Evolutionary conservation across 2,113 vertebrate genomes (phyloP).

Genomic region (Microtus richardsoni): DNA sequence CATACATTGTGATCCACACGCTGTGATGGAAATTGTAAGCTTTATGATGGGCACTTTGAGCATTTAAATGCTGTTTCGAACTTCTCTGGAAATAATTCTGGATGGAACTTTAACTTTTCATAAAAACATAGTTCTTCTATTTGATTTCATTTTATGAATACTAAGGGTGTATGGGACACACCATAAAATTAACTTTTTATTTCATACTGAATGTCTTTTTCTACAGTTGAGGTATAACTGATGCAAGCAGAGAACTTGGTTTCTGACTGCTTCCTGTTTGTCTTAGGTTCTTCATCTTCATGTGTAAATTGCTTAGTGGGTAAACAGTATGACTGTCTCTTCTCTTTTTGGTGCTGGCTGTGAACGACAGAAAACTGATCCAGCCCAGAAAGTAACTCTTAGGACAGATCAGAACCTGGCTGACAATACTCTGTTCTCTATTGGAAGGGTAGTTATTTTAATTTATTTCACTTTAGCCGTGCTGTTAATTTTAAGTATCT

Average conservation of each 20-base stretch:
- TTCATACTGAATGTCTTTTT: slow-evolving; percentile 33
- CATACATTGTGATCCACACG: neutral
- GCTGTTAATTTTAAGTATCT: slow-evolving; percentile 34
- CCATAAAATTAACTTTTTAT: slow-evolving; percentile 9
- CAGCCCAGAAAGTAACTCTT: neutral
- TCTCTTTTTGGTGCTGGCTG: neutral
- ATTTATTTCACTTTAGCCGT: neutral
- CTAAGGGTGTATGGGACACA: slow-evolving; percentile 31
- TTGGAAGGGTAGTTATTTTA: neutral
- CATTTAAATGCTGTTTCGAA: neutral
- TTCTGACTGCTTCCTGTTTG: neutral
- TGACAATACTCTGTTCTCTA: neutral
- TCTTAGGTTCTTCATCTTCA: slow-evolving; percentile 25
- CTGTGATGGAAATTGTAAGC: neutral
- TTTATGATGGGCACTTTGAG: neutral
- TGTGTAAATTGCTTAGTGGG: neutral
- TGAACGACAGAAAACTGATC: slow-evolving; percentile 10
- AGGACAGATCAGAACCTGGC: neutral
- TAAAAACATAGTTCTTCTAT: slow-evolving; percentile 12
- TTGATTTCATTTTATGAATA: slow-evolving; percentile 38
- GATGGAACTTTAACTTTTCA: slow-evolving; percentile 34
- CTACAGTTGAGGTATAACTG: slow-evolving; percentile 33
- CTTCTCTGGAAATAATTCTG: slow-evolving; percentile 19
- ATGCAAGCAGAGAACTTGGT: neutral
- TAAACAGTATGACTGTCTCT: neutral